A percentile compares a stretch with the other conserved stretches of the same genome.
Conservation (phyloP, 2,113 vertebrate species). For the Andinoacara biseriatus region DNA sequence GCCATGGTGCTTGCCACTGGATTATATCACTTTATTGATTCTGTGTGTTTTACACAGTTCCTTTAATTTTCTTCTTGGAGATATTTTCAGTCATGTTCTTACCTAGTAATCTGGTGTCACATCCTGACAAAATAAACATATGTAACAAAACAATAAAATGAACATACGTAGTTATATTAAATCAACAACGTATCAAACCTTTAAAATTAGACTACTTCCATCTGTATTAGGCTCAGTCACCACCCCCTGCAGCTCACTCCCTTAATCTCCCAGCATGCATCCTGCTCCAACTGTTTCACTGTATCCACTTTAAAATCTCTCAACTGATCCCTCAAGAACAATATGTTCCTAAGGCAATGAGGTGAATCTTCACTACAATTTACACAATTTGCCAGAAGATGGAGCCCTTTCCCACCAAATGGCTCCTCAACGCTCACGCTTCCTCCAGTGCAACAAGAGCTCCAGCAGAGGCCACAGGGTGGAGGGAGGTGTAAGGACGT, state of each 20-base stretch:
- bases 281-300: slow-evolving; percentile 28
- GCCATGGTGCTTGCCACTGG: background rate
- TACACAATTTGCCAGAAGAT: slow-evolving; percentile 45
- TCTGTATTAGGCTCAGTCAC: background rate
- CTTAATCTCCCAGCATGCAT: slow-evolving; percentile 51
- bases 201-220: background rate
- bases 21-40: too few species aligned
- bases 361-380: background rate
- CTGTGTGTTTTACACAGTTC: background rate
- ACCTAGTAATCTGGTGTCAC: background rate
- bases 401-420: slow-evolving; percentile 57
- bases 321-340: slow-evolving; percentile 57
- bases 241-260: slow-evolving; percentile 5
- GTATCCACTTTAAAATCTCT: slow-evolving; percentile 48
- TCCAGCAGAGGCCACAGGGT: slow-evolving; percentile 6
- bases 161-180: background rate
- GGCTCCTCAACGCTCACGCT: background rate
- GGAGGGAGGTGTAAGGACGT: slow-evolving; percentile 52
- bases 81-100: background rate
- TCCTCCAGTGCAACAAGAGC: background rate
- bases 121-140: background rate
- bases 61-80: background rate
- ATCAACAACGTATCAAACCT: background rate
- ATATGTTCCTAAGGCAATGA: slow-evolving; percentile 41
- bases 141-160: background rate